Evolutionary conservation across 2,888 invertebrate genomes (phyloP).

Genomic region (Trichogramma evanescens): DNA sequence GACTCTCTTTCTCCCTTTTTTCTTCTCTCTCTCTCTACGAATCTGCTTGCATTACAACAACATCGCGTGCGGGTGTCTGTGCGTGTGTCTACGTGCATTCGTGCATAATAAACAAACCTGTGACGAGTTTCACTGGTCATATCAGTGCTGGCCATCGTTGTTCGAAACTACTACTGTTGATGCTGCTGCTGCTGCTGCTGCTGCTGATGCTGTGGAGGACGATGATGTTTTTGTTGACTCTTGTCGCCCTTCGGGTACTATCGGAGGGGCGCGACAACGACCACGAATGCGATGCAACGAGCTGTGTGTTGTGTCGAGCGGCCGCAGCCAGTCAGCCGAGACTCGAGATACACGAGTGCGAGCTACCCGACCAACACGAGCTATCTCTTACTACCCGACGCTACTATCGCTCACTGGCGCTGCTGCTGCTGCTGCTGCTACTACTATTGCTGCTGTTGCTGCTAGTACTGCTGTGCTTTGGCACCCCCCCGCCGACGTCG

Average conservation of each 20-base stretch:
- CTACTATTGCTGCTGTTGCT: background rate
- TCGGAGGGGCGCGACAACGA: no score
- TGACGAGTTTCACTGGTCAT: constrained; percentile 15
- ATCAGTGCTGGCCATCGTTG: constrained; percentile 3
- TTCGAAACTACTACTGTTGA: background rate
- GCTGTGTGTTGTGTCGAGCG: no score
- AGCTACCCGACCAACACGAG: no score
- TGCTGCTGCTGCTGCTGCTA: background rate
- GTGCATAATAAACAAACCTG: constrained; percentile 10
- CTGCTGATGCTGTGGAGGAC: background rate
- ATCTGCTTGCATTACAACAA: no score
- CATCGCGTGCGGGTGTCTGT: background rate
- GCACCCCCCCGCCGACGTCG: background rate
- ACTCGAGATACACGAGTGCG: no score
- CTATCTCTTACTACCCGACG: background rate
- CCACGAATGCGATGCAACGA: no score
- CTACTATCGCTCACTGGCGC: background rate
- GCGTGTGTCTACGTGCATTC: background rate
- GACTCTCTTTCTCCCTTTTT: no score
- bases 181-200: background rate
- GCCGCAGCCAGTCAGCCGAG: no score
- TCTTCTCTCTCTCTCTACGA: no score
- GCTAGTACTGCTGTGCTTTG: background rate
- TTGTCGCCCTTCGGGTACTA: no score
- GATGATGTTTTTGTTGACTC: no score